Conservation (phyloP, 30 jellyfish, hydroid and myxozoan species). For the Turritopsis rubra region DNA sequence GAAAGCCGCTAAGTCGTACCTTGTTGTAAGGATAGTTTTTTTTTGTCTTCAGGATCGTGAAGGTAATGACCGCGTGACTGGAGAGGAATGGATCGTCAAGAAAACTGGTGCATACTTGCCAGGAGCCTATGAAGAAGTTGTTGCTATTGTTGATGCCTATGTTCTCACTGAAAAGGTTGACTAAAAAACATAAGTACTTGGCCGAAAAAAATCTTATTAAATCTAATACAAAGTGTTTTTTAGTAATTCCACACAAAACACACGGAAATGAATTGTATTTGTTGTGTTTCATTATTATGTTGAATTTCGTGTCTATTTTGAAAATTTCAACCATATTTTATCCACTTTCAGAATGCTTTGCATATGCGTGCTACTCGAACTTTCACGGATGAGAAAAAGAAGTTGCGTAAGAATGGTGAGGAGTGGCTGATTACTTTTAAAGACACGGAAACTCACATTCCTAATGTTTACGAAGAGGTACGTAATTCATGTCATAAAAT, state of each 20-base stretch:
- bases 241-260: too few relatives aligned
- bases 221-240: background rate
- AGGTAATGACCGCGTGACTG: constrained; percentile 79
- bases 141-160: constrained; percentile 82
- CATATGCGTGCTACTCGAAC: constrained; percentile 97
- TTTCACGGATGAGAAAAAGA: constrained; percentile 77
- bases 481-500: too few relatives aligned
- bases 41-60: constrained; percentile 73
- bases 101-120: constrained; percentile 95
- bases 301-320: background rate
- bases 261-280: too few relatives aligned
- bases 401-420: constrained; percentile 84
- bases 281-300: background rate
- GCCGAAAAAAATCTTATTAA: background rate
- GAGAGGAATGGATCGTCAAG: constrained; percentile 98
- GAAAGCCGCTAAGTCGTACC: too few relatives aligned
- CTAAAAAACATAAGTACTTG: background rate
- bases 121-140: constrained; percentile 97
- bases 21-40: too few relatives aligned
- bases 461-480: constrained; percentile 96
- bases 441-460: constrained; percentile 95
- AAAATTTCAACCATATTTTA: background rate
- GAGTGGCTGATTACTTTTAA: constrained; percentile 91
- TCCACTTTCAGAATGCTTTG: constrained; percentile 62
- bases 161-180: constrained; percentile 88